phyloP scores from a whole-genome alignment of 2,888 invertebrate species.

The Brenthis daphne region DNA sequence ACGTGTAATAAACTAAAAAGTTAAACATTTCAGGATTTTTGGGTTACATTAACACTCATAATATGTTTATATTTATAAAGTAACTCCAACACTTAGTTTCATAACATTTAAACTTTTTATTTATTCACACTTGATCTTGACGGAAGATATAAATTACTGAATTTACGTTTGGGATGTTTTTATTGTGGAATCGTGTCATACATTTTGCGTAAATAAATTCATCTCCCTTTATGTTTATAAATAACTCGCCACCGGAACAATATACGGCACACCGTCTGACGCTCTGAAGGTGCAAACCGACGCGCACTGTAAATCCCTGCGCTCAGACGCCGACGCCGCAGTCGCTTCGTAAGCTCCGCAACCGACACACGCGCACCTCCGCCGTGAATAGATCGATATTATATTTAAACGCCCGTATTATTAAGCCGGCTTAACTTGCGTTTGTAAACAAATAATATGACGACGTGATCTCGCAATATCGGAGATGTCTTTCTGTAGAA shows the following conservation, averaged over 20 bases:
- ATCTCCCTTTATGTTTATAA: constrained; percentile 76
- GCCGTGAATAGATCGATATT: constrained; percentile 51
- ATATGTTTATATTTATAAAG: constrained; percentile 23
- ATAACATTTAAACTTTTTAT: constrained; percentile 28
- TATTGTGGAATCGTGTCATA: constrained; percentile 72
- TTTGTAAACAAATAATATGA: constrained; percentile 73
- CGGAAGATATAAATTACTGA: constrained; percentile 34
- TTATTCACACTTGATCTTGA: constrained; percentile 24
- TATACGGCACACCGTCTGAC: constrained; percentile 75
- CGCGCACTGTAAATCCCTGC: constrained; percentile 53
- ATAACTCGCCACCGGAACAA: constrained; percentile 79
- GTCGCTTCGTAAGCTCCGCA: constrained; percentile 64
- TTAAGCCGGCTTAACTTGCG: constrained; percentile 38
- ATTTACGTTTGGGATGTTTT: constrained; percentile 54
- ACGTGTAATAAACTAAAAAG: not conserved
- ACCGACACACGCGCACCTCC: constrained; percentile 60
- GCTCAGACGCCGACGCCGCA: constrained; percentile 53
- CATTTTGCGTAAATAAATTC: constrained; percentile 69
- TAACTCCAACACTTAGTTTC: constrained; percentile 29
- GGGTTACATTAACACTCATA: constrained; percentile 12
- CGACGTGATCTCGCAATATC: constrained; percentile 53
- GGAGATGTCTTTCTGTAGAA: constrained; percentile 88
- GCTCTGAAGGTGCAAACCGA: constrained; percentile 70
- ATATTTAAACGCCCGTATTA: constrained; percentile 51
- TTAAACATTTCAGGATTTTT: constrained; percentile 1